phyloP scores from a whole-genome alignment of 2,113 vertebrate species.

The Danionella cerebrum region DNA sequence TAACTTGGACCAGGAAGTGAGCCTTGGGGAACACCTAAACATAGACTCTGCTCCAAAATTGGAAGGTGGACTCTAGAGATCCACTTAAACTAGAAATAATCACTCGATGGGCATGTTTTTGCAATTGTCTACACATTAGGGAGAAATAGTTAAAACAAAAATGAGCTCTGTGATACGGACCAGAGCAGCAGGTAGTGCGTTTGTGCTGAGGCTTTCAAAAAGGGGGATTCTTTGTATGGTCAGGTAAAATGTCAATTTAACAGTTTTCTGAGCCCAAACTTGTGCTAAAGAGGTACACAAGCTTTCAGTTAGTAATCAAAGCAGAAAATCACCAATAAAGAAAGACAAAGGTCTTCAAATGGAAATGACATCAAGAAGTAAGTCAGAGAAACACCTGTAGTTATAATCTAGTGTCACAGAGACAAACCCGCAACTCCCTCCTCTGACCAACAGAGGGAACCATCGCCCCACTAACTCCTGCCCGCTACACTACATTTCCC shows the following conservation, averaged over 20 bases:
- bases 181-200: not conserved
- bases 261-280: not conserved
- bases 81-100: conserved; percentile 40
- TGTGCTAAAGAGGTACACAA: conserved; percentile 4
- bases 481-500: too few relatives aligned
- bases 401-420: too few relatives aligned
- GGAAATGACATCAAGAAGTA: too few relatives aligned
- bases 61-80: conserved; percentile 4
- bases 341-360: too few relatives aligned
- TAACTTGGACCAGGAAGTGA: conserved; percentile 13
- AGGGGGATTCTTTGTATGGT: not conserved
- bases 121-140: not conserved
- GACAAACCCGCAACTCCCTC: too few relatives aligned
- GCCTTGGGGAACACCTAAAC: not conserved
- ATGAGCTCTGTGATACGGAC: not conserved
- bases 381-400: too few relatives aligned
- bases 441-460: too few relatives aligned
- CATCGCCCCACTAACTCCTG: too few relatives aligned
- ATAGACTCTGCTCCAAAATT: not conserved
- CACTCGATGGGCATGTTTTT: conserved; percentile 2
- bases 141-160: conserved; percentile 16
- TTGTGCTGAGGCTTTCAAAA: not conserved
- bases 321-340: too few relatives aligned
- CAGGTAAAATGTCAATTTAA: conserved; percentile 12
- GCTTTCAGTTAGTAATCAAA: not conserved